Base-by-base conservation (phyloP, 2,797 vertebrate genomes). In the Sandelia bainsii region DNA sequence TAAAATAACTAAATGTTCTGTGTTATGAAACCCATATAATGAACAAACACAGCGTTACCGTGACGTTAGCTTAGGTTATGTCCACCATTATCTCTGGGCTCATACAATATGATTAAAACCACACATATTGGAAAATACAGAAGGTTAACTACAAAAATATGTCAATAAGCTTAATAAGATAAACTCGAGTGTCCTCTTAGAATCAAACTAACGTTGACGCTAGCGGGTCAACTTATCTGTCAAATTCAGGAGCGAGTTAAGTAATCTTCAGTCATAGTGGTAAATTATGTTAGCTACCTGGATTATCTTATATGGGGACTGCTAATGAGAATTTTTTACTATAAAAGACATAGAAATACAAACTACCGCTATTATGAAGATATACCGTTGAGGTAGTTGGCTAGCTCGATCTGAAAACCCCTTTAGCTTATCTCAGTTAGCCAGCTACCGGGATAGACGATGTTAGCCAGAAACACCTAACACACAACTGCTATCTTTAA, bases 211-310 rank as follows among this genome's bases (percentile, higher is more conserved):
- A 72, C 77, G 0, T 42, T 11, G 14, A 10, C 29, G 72, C 72
- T 90, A 87, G 65, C 72, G 20, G 56, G 27, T 5, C 29, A 79
- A 68, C 67, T 75, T 86, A 81, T 75, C 82, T 87, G 84, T 91
- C 90, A 91, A 69, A 86, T 76, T 71, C 58, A 75, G 69, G 6
- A 69, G 34, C 54, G 20, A 40, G 62, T 44, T 46, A 4, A 59
- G 17, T 42, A 3, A 67, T 12, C 10, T 52, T 19, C 20, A 25
- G 20, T 16, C 8, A 22, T 20, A 6, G 8, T 39, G 2, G 60
- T 60, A 49, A 58, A 72, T 44, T 14, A 20, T 2, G 20, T 56
- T 56, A 66, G 27, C 12, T 50, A 42, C 3, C 0, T 11, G n/a
- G 10, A 34, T 39, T 49, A 7, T 1, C 0, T 2, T 25, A 6